Evolutionary conservation across 53 echinoderm and acorn worm genomes (phyloP), one percentile per base, ranked within the genome.

Genomic region (Echinarachnius parma): DNA sequence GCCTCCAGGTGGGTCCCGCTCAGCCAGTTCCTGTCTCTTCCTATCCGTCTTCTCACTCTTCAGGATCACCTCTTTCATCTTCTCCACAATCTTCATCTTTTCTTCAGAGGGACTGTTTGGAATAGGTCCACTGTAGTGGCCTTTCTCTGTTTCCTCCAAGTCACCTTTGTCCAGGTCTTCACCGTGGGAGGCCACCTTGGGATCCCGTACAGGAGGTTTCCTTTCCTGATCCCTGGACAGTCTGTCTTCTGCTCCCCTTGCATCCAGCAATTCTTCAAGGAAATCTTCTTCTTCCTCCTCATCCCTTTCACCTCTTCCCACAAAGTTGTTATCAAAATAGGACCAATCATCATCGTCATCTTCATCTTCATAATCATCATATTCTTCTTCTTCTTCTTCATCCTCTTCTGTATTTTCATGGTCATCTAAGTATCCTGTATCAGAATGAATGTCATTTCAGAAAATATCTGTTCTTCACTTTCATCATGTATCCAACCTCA

Each of bases 271-370:
- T 27, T 72, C 74, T 36, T 72, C 74, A 5, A 72, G 57, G 21
- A 72, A 72, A 56, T 72, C 74, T 54, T 72, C 74, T 18, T 72
- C 74, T 39, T 72, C 74, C 57, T 72, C 39, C 13, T 53, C 54
- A 28, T 48, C 29, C 14, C 70, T 52, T 20, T 69, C 35, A n/a
- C n/a, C n/a, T n/a, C n/a, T n/a, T n/a, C n/a, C n/a, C n/a, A n/a
- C n/a, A n/a, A n/a, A n/a, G n/a, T n/a, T n/a, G n/a, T n/a, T n/a
- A n/a, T n/a, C n/a, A 53, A 34, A 35, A 14, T 34, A 69, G 13
- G 8, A 24, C 37, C 18, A 15, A 16, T 42, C 74, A 56, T 72
- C 74, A 72, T 72, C 74, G 4, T 50, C 52, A 28, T 72, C 74
- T 26, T 72, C 57, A 45, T 58, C 58, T 16, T 61, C 34, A 39